These are phyloP conservation scores for Eulithis prunata DNA, from an alignment of 2,888 invertebrate genomes.

Conservation along the genomic window DNA sequence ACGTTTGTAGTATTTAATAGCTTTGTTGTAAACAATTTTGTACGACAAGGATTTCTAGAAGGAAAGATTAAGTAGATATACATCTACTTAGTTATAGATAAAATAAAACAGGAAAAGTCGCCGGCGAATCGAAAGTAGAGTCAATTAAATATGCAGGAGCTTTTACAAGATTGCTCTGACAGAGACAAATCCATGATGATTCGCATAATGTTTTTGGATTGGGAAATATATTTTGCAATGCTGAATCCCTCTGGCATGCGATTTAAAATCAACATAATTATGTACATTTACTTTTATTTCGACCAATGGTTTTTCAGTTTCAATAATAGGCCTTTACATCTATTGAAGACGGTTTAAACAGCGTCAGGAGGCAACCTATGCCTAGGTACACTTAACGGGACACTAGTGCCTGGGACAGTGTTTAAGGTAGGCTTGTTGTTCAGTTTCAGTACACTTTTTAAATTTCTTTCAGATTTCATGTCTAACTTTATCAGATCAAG, in stretches of 20 bases:
- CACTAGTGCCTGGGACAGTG: too few species aligned
- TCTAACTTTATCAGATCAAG: slow-evolving; percentile 4
- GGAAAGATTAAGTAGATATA: too few species aligned
- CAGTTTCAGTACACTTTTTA: too few species aligned
- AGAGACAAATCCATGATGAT: slow-evolving; percentile 23
- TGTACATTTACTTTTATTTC: slow-evolving; percentile 9
- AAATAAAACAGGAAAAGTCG: background rate
- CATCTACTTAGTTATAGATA: background rate
- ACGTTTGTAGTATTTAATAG: too few species aligned
- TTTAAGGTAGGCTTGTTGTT: too few species aligned
- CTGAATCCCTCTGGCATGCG: slow-evolving; percentile 8
- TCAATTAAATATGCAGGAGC: slow-evolving; percentile 29
- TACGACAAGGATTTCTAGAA: too few species aligned
- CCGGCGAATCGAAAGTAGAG: slow-evolving; percentile 15
- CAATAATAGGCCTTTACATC: background rate
- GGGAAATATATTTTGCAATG: slow-evolving; percentile 14
- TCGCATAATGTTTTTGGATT: slow-evolving; percentile 21
- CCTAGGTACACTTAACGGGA: too few species aligned
- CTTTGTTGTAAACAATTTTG: too few species aligned
- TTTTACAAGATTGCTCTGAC: slow-evolving; percentile 31
- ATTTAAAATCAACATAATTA: slow-evolving; percentile 21
- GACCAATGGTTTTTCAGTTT: background rate
- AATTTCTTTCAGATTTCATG: background rate
- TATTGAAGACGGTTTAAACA: background rate
- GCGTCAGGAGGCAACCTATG: too few species aligned